phyloP scores from a whole-genome alignment of 2,113 vertebrate genomes.

The Trematomus loennbergii region DNA sequence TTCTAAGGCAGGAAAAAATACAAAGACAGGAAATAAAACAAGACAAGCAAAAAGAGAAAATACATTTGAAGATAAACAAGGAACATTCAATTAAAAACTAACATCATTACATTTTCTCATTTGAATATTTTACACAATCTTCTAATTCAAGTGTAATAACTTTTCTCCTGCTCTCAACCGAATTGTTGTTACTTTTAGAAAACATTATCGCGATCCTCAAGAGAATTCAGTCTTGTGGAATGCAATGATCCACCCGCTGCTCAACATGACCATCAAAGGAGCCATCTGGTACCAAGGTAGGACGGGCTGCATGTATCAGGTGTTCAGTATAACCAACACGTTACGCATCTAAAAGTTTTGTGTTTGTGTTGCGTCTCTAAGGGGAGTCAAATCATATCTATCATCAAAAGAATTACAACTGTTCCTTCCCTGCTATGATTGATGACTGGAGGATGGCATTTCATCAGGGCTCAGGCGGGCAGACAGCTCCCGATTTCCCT shows the following conservation, averaged over 20 bases:
- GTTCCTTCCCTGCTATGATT: conserved; percentile 91
- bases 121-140: too few relatives aligned
- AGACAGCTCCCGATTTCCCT: conserved; percentile 86
- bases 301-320: neutral
- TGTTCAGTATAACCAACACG: neutral
- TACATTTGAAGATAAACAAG: too few relatives aligned
- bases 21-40: too few relatives aligned
- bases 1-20: too few relatives aligned
- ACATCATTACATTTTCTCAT: too few relatives aligned
- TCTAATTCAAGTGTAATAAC: too few relatives aligned
- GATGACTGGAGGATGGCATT: conserved; percentile 91
- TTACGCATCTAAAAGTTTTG: too few relatives aligned
- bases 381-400: conserved; percentile 87
- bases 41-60: too few relatives aligned
- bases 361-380: conserved; percentile 71
- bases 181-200: too few relatives aligned
- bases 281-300: conserved; percentile 94
- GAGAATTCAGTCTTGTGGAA: conserved; percentile 94
- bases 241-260: conserved; percentile 92
- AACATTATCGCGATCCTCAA: too few relatives aligned
- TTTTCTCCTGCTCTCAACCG: too few relatives aligned
- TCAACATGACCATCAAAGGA: conserved; percentile 91
- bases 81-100: too few relatives aligned
- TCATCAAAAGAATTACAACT: conserved; percentile 88
- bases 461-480: conserved; percentile 83